phyloP scores from a whole-genome alignment of 1,140 invertebrate species.

The Drosophila bocqueti region DNA sequence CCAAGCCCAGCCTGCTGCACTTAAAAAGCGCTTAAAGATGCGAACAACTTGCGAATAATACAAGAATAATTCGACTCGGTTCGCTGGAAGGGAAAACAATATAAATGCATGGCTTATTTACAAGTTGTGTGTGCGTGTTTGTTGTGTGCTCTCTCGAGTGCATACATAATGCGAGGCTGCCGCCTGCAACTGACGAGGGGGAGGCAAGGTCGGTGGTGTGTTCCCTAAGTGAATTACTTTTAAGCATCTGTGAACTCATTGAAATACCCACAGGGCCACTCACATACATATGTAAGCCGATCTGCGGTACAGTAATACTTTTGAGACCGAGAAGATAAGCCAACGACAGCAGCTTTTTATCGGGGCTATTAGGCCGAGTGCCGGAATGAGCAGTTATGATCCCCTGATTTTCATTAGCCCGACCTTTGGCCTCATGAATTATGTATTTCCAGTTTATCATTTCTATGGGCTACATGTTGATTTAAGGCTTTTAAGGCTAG shows the following conservation, averaged over 20 bases:
- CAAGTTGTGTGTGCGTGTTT: slow-evolving; percentile 49
- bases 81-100: slow-evolving; percentile 35
- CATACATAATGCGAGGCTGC: slow-evolving; percentile 37
- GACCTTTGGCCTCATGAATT: slow-evolving; percentile 29
- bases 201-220: background rate
- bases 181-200: slow-evolving; percentile 23
- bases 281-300: slow-evolving; percentile 31
- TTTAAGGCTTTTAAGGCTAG: slow-evolving; percentile 33
- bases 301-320: slow-evolving; percentile 31
- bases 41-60: slow-evolving; percentile 15
- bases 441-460: slow-evolving; percentile 40
- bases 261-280: slow-evolving; percentile 49
- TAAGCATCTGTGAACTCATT: slow-evolving; percentile 45
- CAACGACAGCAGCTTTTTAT: slow-evolving; percentile 9
- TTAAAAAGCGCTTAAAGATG: slow-evolving; percentile 52
- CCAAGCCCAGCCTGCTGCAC: slow-evolving; percentile 22
- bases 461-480: slow-evolving; percentile 50
- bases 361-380: slow-evolving; percentile 12
- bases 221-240: slow-evolving; percentile 56
- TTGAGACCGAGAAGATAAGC: slow-evolving; percentile 1
- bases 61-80: slow-evolving; percentile 15
- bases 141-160: slow-evolving; percentile 48
- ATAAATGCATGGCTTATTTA: slow-evolving; percentile 57
- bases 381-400: slow-evolving; percentile 41
- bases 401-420: slow-evolving; percentile 35